These are phyloP conservation scores for Lepidurus packardi DNA, from an alignment of 1,140 invertebrate species.

Conservation along the genomic window DNA sequence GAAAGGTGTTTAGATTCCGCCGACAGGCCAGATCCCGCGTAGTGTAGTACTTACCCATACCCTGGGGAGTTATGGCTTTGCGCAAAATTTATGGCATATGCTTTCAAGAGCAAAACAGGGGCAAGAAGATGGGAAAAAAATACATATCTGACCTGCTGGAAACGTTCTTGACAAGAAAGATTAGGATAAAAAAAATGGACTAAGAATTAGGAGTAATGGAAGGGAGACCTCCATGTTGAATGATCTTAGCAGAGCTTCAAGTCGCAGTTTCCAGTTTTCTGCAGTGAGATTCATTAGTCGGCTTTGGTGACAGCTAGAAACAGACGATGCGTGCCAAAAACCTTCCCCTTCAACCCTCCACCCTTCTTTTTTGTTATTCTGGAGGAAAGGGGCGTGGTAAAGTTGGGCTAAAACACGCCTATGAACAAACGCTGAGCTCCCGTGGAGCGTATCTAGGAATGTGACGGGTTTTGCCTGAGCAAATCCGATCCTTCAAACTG, in stretches of 20 bases:
- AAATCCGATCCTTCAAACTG: conserved; percentile 10
- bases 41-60: conserved; percentile 15
- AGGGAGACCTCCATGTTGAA: not conserved
- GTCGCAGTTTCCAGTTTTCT: not conserved
- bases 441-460: not conserved
- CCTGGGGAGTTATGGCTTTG: not conserved
- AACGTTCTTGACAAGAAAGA: not conserved
- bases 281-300: conserved; percentile 1
- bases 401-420: not conserved
- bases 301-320: conserved; percentile 18
- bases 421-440: not conserved
- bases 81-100: not conserved
- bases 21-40: conserved; percentile 20
- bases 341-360: not conserved
- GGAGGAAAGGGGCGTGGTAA: not conserved
- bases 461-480: not conserved
- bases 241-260: not conserved
- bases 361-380: conserved; percentile 3
- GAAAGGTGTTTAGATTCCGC: conserved; percentile 21
- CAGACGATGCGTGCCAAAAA: not conserved
- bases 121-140: not conserved
- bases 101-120: conserved; percentile 15
- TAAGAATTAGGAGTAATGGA: not conserved
- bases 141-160: not conserved
- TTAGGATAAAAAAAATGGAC: not conserved